These are phyloP conservation scores for Spea multiplicata DNA, from an alignment of 2,113 vertebrate species.

Conservation along the genomic window DNA sequence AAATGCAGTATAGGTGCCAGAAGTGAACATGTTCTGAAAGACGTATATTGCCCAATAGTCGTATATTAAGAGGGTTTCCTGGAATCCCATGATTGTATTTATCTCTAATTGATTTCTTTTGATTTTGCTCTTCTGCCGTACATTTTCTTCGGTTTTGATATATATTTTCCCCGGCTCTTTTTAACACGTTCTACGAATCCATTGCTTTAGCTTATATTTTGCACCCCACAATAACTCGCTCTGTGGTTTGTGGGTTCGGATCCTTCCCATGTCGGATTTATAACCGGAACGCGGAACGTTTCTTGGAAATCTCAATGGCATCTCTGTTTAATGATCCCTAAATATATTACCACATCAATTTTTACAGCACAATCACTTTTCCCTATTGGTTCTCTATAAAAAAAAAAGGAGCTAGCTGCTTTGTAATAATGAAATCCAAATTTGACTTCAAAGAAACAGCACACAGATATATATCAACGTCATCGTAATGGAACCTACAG, in stretches of 20 bases:
- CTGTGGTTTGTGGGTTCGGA: too few relatives aligned
- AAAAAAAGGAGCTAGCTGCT: constrained; percentile 6
- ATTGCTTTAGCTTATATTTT: too few relatives aligned
- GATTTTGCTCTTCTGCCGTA: not conserved
- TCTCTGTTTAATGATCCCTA: constrained; percentile 19
- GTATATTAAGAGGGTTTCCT: constrained; percentile 4
- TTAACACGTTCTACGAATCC: too few relatives aligned
- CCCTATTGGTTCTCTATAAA: not conserved
- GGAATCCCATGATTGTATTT: not conserved
- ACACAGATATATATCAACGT: constrained; percentile 31
- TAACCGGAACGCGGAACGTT: not conserved
- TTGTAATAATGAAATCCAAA: constrained; percentile 28
- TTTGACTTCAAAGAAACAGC: constrained; percentile 19
- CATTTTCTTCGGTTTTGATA: too few relatives aligned
- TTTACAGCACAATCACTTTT: constrained; percentile 10
- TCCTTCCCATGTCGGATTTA: too few relatives aligned
- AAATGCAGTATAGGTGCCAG: not conserved
- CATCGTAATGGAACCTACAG: constrained; percentile 24
- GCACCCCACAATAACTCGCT: too few relatives aligned
- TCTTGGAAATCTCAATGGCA: constrained; percentile 13
- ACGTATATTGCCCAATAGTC: constrained; percentile 1
- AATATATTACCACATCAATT: constrained; percentile 15
- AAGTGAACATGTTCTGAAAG: not conserved
- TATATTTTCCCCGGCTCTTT: too few relatives aligned
- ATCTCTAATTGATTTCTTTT: too few relatives aligned